Evolutionary conservation across 2,113 vertebrate species (phyloP), one percentile per base, ranked within the genome.

Genomic region (Myrmecophaga tridactyla): DNA sequence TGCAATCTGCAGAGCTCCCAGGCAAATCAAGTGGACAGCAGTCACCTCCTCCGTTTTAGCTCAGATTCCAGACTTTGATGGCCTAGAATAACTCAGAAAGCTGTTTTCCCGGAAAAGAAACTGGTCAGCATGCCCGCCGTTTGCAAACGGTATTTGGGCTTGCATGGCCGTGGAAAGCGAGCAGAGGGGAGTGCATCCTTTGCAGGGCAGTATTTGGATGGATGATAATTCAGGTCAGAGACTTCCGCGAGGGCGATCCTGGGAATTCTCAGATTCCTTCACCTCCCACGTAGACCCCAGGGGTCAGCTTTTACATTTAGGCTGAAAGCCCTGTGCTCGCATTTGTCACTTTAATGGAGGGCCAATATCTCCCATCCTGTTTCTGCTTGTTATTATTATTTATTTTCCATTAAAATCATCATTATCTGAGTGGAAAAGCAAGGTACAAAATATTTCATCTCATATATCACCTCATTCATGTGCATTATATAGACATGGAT

Each of bases 91-190:
- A 53, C n/a, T 86, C 83, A 78, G 75, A 80, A 78, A 63, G 60
- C n/a, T n/a, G 43, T 63, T 58, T 77, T 48, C 36, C 51, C 29
- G 0, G 77, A 78, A 86, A 95, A 94, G 83, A 78, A 95, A 43
- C 83, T 34, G 48, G 58, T 69, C 56, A 23, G 7, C 6, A 1
- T 39, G 53, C 21, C 3, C 8, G 1, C 9, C 10, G 36, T 36
- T n/a, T 0, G 2, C 25, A 67, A 83, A 78, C 53, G 48, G 20
- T 9, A 4, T 65, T 48, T 25, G 72, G 72, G 17, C 11, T 46
- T 70, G 56, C 18, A 3, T 17, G 23, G 56, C 60, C 23, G 1
- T 1, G 34, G 34, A 39, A 62, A 62, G 46, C 76, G 12, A 46
- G 18, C 41, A 41, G 72, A 10, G n/a, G 12, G 53, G 46, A 56